A percentile compares a stretch with the other conserved stretches of the same genome.
phyloP scores from a whole-genome alignment of 2,113 vertebrate species.

The Mesocricetus auratus region DNA sequence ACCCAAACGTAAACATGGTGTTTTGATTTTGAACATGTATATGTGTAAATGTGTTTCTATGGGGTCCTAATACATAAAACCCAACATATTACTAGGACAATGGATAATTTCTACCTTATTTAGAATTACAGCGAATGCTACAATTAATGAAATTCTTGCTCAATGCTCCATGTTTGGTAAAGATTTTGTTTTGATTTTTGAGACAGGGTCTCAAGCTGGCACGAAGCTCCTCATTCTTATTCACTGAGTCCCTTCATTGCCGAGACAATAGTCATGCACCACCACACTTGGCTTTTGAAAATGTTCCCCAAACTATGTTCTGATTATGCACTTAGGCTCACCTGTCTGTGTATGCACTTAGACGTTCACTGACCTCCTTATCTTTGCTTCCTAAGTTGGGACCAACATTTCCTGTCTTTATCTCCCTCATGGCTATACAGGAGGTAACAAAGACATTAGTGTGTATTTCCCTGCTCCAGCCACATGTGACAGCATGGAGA shows the following conservation, averaged over 20 bases:
- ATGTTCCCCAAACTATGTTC: background rate
- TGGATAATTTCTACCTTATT: constrained; percentile 25
- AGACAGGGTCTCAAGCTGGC: background rate
- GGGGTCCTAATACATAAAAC: background rate
- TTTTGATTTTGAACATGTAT: constrained; percentile 31
- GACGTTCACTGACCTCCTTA: background rate
- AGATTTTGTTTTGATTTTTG: background rate
- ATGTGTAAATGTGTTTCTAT: constrained; percentile 1
- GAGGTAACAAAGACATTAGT: background rate
- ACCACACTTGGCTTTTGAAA: background rate
- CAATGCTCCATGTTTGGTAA: background rate
- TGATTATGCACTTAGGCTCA: background rate
- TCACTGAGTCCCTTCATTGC: background rate
- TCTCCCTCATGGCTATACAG: background rate
- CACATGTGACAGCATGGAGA: background rate
- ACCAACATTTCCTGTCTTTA: constrained; percentile 28
- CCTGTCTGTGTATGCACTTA: background rate
- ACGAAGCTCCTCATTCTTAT: background rate
- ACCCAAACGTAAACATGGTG: background rate
- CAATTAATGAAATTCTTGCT: constrained; percentile 22
- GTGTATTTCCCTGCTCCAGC: background rate
- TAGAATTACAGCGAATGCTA: background rate
- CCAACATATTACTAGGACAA: background rate
- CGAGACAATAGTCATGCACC: background rate
- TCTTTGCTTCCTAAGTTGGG: constrained; percentile 40